A percentile compares a stretch with the other conserved stretches of the same genome.
Conservation (phyloP, 2,888 invertebrate genomes). For the Aphidius colemani region DNA sequence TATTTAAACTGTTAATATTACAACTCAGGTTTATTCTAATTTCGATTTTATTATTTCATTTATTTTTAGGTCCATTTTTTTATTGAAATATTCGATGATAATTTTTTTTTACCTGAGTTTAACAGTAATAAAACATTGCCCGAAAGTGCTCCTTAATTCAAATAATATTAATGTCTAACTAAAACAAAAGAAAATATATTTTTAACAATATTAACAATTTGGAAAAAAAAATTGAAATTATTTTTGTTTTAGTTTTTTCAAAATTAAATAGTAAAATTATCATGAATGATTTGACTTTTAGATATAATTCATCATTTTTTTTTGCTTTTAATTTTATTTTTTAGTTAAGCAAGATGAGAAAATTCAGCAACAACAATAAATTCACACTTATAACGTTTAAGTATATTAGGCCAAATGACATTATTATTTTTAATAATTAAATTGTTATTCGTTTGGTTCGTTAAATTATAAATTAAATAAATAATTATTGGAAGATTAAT, state of each 20-base stretch:
- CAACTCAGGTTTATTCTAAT: no score
- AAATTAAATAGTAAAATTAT: constrained; percentile 20
- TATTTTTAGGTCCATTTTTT: no score
- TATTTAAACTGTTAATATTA: neutral
- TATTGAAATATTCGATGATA: no score
- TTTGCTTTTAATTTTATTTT: constrained; percentile 13
- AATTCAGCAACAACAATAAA: constrained; percentile 53
- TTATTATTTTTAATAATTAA: constrained; percentile 21
- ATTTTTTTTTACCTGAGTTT: no score
- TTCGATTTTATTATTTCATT: no score
- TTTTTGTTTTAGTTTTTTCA: neutral
- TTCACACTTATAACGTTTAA: constrained; percentile 55
- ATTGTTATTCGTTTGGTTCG: neutral
- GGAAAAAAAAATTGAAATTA: neutral
- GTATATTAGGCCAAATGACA: constrained; percentile 59
- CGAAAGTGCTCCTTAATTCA: no score
- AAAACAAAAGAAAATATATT: no score
- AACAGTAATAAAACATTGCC: no score
- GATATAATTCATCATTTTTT: neutral
- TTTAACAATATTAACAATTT: neutral
- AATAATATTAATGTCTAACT: no score
- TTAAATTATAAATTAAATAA: neutral
- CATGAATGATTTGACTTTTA: constrained; percentile 30
- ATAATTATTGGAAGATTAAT: no score
- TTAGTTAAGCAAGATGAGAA: constrained; percentile 50